phyloP scores from a whole-genome alignment of 1,140 invertebrate genomes.

The Heliconius hermathena region DNA sequence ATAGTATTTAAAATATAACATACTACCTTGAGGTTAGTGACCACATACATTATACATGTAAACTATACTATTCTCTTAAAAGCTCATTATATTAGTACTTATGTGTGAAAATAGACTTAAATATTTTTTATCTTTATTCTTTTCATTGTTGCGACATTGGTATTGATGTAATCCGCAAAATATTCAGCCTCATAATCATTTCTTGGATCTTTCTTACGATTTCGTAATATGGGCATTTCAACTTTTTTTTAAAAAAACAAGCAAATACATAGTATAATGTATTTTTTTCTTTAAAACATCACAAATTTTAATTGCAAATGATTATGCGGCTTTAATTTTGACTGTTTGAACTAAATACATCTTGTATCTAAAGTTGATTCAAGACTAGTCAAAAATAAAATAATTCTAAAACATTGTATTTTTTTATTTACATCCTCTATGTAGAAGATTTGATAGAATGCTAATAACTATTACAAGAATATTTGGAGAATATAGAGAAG shows the following conservation, averaged over 20 bases:
- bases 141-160: constrained; percentile 26
- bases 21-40: constrained; percentile 31
- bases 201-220: neutral
- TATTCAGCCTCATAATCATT: constrained; percentile 23
- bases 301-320: neutral
- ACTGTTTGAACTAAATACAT: constrained; percentile 22
- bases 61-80: constrained; percentile 9
- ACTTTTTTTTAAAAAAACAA: neutral
- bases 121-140: constrained; percentile 21
- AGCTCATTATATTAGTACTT: constrained; percentile 27
- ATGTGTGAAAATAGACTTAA: constrained; percentile 23
- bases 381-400: constrained; percentile 73
- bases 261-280: neutral
- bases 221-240: neutral
- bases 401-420: constrained; percentile 43
- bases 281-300: neutral
- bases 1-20: neutral
- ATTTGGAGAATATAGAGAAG: neutral
- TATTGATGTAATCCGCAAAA: constrained; percentile 22
- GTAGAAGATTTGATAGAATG: too few relatives aligned
- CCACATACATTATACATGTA: constrained; percentile 10
- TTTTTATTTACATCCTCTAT: constrained; percentile 29
- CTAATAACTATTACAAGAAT: too few relatives aligned
- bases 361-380: constrained; percentile 54
- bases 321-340: constrained; percentile 30